These are phyloP conservation scores for Seriola aureovittata DNA, from an alignment of 2,113 vertebrate genomes.

Conservation along the genomic window DNA sequence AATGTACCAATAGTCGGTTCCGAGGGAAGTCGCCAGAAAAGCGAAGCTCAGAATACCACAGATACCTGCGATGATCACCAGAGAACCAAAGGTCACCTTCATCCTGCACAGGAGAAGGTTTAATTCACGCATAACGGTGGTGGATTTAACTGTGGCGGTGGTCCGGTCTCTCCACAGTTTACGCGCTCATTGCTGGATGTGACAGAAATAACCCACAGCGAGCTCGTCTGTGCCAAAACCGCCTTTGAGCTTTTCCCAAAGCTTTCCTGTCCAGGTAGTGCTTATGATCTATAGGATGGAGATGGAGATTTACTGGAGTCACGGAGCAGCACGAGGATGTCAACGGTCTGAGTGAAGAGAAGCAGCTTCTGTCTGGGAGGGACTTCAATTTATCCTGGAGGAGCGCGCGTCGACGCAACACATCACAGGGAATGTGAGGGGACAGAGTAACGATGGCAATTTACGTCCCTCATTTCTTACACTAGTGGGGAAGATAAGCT, in stretches of 20 bases:
- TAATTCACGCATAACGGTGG: background rate
- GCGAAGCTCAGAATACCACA: slow-evolving; percentile 82
- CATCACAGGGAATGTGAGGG: too few relatives aligned
- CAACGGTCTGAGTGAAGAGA: background rate
- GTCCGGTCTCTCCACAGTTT: background rate
- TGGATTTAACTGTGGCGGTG: slow-evolving; percentile 1
- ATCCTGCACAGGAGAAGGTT: slow-evolving; percentile 30
- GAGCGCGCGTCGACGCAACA: slow-evolving; percentile 41
- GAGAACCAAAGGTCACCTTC: slow-evolving; percentile 67
- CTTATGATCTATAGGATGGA: background rate
- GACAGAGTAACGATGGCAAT: too few relatives aligned
- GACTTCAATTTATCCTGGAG: slow-evolving; percentile 10
- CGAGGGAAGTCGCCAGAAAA: slow-evolving; percentile 79
- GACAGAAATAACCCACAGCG: background rate
- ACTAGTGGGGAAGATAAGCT: too few relatives aligned
- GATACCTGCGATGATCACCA: slow-evolving; percentile 82
- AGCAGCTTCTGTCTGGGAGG: slow-evolving; percentile 50
- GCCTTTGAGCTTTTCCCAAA: background rate
- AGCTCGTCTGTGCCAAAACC: background rate
- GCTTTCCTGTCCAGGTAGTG: too few relatives aligned
- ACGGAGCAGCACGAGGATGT: background rate
- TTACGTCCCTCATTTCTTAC: too few relatives aligned
- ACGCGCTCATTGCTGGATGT: background rate
- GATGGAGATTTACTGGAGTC: background rate
- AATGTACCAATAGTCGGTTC: slow-evolving; percentile 86